Evolutionary conservation across 2,888 invertebrate species (phyloP).

Genomic region (Melanophora roralis): DNA sequence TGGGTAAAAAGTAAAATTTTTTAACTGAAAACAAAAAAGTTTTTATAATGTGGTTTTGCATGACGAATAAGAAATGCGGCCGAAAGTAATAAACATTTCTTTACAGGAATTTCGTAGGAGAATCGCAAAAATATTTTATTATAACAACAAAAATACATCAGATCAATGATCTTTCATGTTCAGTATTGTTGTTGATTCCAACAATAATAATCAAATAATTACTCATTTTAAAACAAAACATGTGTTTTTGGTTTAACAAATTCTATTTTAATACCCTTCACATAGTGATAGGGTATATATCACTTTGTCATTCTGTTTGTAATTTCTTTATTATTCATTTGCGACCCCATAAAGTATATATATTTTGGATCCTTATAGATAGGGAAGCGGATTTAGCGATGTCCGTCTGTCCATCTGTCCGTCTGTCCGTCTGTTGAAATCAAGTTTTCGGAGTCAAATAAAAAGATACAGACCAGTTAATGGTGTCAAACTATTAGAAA

Average conservation of each 20-base stretch:
- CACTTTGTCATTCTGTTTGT: too few species aligned
- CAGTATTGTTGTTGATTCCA: neutral
- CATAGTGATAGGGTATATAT: too few species aligned
- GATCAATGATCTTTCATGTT: conserved; percentile 43
- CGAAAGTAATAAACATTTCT: neutral
- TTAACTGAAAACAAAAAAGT: neutral
- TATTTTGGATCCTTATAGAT: too few species aligned
- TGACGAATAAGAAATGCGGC: neutral
- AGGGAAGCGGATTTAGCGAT: too few species aligned
- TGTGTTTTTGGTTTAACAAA: neutral
- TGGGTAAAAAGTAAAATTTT: neutral
- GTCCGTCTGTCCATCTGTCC: too few species aligned
- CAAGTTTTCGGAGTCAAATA: too few species aligned
- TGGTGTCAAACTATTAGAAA: too few species aligned
- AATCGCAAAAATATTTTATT: conserved; percentile 5
- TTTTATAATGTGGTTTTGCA: neutral
- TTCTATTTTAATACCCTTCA: too few species aligned
- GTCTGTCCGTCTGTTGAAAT: too few species aligned
- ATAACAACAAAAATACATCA: neutral
- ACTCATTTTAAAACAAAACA: conserved; percentile 5
- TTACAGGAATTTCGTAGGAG: neutral
- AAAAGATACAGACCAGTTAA: too few species aligned
- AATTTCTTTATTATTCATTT: too few species aligned
- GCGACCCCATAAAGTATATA: too few species aligned
- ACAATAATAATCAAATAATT: neutral